Conservation (phyloP, 1,140 invertebrate genomes). For the Pseudomyrmex dendroicus region DNA sequence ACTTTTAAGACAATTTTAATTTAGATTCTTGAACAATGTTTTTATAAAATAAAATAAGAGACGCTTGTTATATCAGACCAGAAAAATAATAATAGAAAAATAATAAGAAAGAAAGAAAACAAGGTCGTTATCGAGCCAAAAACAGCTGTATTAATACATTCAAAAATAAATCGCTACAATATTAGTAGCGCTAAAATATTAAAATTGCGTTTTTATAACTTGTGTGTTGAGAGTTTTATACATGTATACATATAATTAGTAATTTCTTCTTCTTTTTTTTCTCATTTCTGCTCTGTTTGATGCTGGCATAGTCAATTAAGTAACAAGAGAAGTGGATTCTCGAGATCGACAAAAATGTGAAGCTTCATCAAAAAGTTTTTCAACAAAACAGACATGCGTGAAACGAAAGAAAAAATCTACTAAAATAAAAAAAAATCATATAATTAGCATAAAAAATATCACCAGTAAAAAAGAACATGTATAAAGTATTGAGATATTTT, state of each 20-base stretch:
- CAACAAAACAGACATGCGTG: neutral
- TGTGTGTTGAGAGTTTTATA: neutral
- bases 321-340: neutral
- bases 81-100: too few relatives aligned
- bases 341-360: neutral
- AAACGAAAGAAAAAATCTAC: neutral
- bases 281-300: conserved; percentile 25
- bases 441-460: too few relatives aligned
- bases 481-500: neutral
- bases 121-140: too few relatives aligned
- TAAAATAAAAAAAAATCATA: too few relatives aligned
- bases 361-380: neutral
- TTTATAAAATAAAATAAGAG: too few relatives aligned
- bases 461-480: neutral
- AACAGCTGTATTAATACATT: too few relatives aligned
- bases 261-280: neutral
- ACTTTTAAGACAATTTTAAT: too few relatives aligned
- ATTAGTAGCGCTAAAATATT: too few relatives aligned
- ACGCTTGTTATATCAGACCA: too few relatives aligned
- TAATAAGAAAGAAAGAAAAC: too few relatives aligned
- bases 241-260: neutral
- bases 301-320: neutral
- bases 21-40: too few relatives aligned
- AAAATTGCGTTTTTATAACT: neutral
- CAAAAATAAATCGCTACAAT: too few relatives aligned